phyloP scores from a whole-genome alignment of 2,797 vertebrate species.

The Lepus townsendii region DNA sequence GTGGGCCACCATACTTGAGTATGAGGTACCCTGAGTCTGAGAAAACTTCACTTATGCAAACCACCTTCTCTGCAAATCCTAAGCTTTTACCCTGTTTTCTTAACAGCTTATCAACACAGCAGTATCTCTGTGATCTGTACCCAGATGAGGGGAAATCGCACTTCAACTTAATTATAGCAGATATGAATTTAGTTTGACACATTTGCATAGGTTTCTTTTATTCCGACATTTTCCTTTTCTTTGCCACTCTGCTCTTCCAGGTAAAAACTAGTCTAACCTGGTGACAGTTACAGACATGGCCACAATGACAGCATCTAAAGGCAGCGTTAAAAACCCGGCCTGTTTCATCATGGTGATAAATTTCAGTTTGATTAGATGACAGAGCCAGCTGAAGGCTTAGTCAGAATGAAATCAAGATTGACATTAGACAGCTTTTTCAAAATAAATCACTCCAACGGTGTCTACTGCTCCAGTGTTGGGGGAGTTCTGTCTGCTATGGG shows the following conservation, averaged over 20 bases:
- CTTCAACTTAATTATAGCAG: conserved; percentile 22
- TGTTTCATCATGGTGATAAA: background rate
- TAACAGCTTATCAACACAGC: background rate
- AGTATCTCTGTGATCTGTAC: background rate
- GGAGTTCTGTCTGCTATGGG: conserved; percentile 9
- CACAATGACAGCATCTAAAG: background rate
- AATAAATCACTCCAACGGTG: conserved; percentile 29
- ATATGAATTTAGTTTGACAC: background rate
- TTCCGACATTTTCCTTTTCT: background rate
- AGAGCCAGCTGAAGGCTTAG: background rate
- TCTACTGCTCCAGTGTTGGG: background rate
- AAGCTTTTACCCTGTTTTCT: background rate
- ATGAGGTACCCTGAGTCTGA: background rate
- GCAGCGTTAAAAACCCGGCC: background rate
- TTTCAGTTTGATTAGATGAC: background rate
- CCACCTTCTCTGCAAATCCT: background rate
- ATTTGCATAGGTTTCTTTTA: background rate
- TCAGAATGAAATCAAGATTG: background rate
- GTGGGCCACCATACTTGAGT: background rate
- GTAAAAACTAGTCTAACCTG: background rate
- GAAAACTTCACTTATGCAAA: background rate
- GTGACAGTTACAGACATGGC: background rate
- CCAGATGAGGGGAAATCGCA: background rate
- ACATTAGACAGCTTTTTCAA: conserved; percentile 24
- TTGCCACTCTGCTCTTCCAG: background rate